Evolutionary conservation across 2,797 vertebrate genomes (phyloP).

Genomic region (Emydoidea blandingii): DNA sequence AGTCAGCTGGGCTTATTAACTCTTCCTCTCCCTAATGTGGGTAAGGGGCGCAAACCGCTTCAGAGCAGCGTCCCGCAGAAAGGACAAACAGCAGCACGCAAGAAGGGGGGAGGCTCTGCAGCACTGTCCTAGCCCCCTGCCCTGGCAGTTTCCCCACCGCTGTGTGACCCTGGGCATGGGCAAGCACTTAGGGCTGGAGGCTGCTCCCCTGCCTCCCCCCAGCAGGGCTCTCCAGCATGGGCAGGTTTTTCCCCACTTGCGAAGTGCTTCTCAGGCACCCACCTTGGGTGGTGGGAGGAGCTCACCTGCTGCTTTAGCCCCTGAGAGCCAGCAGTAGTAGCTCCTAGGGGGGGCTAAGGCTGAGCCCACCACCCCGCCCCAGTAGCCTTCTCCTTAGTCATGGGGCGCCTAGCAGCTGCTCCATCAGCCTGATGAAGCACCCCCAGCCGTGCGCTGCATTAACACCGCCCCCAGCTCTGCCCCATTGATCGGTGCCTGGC

Average conservation of each 20-base stretch:
- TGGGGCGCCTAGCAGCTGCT: no score
- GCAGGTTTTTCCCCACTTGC: neutral
- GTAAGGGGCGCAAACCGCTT: neutral
- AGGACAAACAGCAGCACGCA: no score
- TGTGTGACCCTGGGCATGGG: no score
- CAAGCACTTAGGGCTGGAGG: no score
- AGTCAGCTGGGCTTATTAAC: neutral
- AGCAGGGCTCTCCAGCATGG: no score
- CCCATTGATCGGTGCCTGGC: conserved; percentile 31
- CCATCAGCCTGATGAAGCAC: neutral
- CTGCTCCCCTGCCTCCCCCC: no score
- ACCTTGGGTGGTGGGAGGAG: no score
- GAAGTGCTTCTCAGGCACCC: neutral
- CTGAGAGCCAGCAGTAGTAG: neutral
- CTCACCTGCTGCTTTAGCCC: neutral
- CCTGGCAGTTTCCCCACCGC: no score
- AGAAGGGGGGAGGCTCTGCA: no score
- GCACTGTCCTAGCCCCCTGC: no score
- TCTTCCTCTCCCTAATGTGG: neutral
- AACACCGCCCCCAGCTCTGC: neutral
- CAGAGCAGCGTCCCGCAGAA: no score
- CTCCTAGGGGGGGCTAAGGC: fast-evolving
- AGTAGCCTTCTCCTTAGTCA: neutral
- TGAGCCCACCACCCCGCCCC: neutral
- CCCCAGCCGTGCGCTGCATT: neutral